Evolutionary conservation across 2,888 invertebrate species (phyloP), one percentile per base, ranked within the genome.

Genomic region (Fissipunctia ypsillon): DNA sequence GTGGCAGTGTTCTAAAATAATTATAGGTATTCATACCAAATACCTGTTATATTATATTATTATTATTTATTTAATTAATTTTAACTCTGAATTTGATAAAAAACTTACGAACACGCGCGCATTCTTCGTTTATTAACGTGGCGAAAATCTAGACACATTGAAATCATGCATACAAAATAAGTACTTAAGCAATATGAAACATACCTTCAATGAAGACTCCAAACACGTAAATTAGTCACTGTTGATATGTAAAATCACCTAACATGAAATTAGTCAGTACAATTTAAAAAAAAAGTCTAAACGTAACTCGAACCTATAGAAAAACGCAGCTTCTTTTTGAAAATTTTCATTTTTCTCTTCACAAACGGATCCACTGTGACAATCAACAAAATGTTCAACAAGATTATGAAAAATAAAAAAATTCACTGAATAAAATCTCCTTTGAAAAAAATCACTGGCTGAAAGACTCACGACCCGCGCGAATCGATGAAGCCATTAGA

Each of bases 281-380:
- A 84, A 85, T 77, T 69, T 4, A 59, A 71, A 80, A 28, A 80
- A 28, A 78, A 65, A 85, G 82, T 89, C 88, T 88, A 91, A 77
- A 88, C 84, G 78, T 83, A 88, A 84, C 87, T 84, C 22, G 84
- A 90, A 83, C 88, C 90, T 96, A 96, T 96, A 67, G 96, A 96
- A 89, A 96, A 96, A 86, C 96, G 94, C 19, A 96, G 87, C 82
- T 96, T 96, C 88, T 96, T 96, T 90, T 96, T 96, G 80, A 96
- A 96, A 88, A 95, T 89, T 96, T 95, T 96, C 96, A 96, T 96
- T 87, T 95, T 96, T 92, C 93, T 94, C 83, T 92, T 95, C 88
- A 95, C 92, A 88, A 94, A 94, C 54, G 93, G 93, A 94, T 94
- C 94, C 95, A 95, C 96, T 87, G 90, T 94, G 91, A 74, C 75